Evolutionary conservation across 2,888 invertebrate genomes (phyloP).

Genomic region (Parasteatoda lunata): DNA sequence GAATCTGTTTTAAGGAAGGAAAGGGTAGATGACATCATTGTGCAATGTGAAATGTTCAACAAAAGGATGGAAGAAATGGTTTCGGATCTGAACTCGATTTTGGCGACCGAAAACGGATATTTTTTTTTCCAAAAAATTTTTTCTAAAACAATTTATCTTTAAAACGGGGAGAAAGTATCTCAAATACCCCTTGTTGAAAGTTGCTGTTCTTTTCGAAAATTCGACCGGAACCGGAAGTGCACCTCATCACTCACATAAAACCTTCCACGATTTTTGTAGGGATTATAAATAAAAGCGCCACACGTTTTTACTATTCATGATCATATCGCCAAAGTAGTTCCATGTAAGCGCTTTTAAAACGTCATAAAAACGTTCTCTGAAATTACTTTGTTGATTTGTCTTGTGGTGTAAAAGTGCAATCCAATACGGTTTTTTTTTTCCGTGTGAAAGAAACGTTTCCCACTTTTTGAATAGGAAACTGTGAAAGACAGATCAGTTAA

Average conservation of each 20-base stretch:
- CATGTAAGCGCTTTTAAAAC: not conserved
- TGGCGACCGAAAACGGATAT: slow-evolving; percentile 14
- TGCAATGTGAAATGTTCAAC: slow-evolving; percentile 37
- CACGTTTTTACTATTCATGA: not conserved
- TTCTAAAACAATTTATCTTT: slow-evolving; percentile 4
- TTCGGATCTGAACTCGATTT: slow-evolving; percentile 8
- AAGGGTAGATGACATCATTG: slow-evolving; percentile 48
- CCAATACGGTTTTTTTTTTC: too few species aligned
- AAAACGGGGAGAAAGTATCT: slow-evolving; percentile 1
- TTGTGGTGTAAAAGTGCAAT: not conserved
- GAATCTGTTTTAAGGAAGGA: slow-evolving; percentile 59
- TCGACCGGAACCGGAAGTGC: slow-evolving; percentile 63
- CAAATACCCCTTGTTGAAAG: slow-evolving; percentile 43
- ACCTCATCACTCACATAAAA: slow-evolving; percentile 63
- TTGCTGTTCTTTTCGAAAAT: slow-evolving; percentile 36
- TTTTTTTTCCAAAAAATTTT: not conserved
- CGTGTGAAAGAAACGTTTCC: not conserved
- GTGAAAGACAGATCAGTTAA: slow-evolving; percentile 63
- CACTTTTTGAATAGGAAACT: slow-evolving; percentile 32
- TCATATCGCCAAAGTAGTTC: not conserved
- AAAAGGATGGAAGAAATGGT: slow-evolving; percentile 37
- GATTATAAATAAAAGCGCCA: slow-evolving; percentile 56
- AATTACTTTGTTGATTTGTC: slow-evolving; percentile 14
- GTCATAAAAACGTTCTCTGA: not conserved
- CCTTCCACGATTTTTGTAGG: slow-evolving; percentile 29